Evolutionary conservation across 2,113 vertebrate genomes (phyloP).

Genomic region (Poeciliopsis occidentalis): DNA sequence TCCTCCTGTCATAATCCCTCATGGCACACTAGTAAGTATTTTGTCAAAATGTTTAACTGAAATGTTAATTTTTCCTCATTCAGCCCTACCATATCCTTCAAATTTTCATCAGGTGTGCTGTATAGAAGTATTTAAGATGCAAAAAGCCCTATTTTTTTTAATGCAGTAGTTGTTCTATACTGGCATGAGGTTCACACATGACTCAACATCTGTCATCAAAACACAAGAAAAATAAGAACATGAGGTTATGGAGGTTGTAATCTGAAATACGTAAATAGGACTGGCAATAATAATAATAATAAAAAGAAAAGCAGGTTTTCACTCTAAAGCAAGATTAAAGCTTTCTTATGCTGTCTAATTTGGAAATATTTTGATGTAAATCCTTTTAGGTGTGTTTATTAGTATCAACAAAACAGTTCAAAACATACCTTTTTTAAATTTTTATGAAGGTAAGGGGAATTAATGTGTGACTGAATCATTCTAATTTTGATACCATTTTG

Average conservation of each 20-base stretch:
- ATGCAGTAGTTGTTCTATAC: constrained; percentile 5
- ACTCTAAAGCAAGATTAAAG: too few species aligned
- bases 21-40: constrained; percentile 31
- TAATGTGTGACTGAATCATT: too few species aligned
- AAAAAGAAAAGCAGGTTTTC: neutral
- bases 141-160: constrained; percentile 6
- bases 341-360: too few species aligned
- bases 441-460: too few species aligned
- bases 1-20: constrained; percentile 27
- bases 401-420: too few species aligned
- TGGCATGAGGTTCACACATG: neutral
- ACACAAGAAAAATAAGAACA: constrained; percentile 27
- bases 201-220: constrained; percentile 13
- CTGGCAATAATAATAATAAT: neutral
- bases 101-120: neutral
- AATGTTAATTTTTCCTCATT: constrained; percentile 22
- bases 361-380: too few species aligned
- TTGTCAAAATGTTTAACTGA: constrained; percentile 23
- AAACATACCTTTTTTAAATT: too few species aligned
- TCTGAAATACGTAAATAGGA: constrained; percentile 1
- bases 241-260: neutral
- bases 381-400: too few species aligned
- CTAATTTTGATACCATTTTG: too few species aligned
- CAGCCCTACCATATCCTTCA: neutral
- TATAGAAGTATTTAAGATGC: neutral